A percentile compares a stretch with the other conserved stretches of the same genome.
These are phyloP conservation scores for Trypoxylon attenuatum DNA, from an alignment of 2,888 invertebrate genomes.

Conservation along the genomic window DNA sequence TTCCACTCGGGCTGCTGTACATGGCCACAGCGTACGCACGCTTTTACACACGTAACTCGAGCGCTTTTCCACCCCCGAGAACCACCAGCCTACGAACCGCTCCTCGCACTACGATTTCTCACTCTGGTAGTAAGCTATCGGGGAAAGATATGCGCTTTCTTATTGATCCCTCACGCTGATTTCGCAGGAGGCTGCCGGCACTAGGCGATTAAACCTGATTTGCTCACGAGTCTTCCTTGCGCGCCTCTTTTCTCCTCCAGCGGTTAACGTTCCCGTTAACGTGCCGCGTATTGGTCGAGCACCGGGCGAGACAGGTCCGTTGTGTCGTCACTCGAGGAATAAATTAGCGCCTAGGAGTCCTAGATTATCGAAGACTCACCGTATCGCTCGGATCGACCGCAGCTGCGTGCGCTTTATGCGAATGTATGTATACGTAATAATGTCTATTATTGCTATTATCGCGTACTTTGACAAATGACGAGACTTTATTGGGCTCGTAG, in stretches of 20 bases:
- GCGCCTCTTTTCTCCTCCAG: background rate
- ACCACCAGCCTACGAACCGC: background rate
- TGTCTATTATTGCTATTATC: too few species aligned
- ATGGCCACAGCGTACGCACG: slow-evolving; percentile 34
- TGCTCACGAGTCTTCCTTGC: background rate
- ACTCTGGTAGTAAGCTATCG: slow-evolving; percentile 25
- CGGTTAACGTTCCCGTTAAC: background rate
- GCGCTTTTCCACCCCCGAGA: background rate
- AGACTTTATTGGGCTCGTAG: too few species aligned
- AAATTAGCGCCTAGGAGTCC: too few species aligned
- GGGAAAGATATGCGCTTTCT: slow-evolving; percentile 11
- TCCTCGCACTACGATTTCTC: slow-evolving; percentile 27
- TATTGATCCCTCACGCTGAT: slow-evolving; percentile 31
- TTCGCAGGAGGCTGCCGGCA: background rate
- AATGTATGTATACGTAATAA: too few species aligned
- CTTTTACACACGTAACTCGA: slow-evolving; percentile 39
- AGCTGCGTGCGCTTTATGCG: too few species aligned
- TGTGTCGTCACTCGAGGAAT: too few species aligned
- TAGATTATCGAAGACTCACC: too few species aligned
- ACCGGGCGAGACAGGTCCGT: too few species aligned
- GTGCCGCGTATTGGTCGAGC: too few species aligned
- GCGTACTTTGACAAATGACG: too few species aligned
- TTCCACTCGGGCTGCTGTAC: slow-evolving; percentile 7
- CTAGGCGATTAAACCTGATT: background rate
- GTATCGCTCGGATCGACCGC: too few species aligned